Conservation (phyloP, 2,113 vertebrate genomes). For the Sciurus niger region DNA sequence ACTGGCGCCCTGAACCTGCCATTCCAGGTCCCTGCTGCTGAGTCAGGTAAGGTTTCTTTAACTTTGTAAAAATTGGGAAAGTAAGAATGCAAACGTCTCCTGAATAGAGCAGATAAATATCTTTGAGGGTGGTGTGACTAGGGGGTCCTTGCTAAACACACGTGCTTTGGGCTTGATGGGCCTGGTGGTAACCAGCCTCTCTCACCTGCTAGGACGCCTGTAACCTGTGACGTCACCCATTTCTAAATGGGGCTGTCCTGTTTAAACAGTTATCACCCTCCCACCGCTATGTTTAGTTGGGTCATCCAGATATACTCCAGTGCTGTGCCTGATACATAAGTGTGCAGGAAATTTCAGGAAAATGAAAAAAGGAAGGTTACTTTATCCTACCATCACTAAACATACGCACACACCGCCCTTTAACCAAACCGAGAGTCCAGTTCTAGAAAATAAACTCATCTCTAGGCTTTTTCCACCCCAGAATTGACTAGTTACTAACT, state of each 20-base stretch:
- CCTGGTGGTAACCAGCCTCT: too few species aligned
- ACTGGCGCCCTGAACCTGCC: not conserved
- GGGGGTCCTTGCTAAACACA: too few species aligned
- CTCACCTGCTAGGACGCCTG: rapidly evolving
- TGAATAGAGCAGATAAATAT: not conserved
- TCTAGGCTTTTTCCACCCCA: not conserved
- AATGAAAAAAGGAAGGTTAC: not conserved
- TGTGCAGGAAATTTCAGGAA: not conserved
- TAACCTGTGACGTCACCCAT: not conserved
- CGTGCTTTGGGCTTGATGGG: not conserved
- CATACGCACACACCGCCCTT: not conserved
- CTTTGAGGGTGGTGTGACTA: not conserved
- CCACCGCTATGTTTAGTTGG: not conserved
- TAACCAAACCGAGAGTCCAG: not conserved
- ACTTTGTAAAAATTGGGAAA: not conserved
- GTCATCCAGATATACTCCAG: rapidly evolving
- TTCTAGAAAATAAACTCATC: not conserved
- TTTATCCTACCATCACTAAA: not conserved
- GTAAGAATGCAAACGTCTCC: not conserved
- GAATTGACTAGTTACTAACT: not conserved
- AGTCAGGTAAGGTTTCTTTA: not conserved
- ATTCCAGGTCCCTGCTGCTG: not conserved
- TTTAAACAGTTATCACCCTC: not conserved
- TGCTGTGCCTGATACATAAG: not conserved
- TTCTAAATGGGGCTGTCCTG: not conserved